Percentiles rank a stretch among this genome's conserved stretches.
These are phyloP conservation scores for Actenoides hombroni DNA, from an alignment of 2,113 vertebrate genomes.

Conservation along the genomic window DNA sequence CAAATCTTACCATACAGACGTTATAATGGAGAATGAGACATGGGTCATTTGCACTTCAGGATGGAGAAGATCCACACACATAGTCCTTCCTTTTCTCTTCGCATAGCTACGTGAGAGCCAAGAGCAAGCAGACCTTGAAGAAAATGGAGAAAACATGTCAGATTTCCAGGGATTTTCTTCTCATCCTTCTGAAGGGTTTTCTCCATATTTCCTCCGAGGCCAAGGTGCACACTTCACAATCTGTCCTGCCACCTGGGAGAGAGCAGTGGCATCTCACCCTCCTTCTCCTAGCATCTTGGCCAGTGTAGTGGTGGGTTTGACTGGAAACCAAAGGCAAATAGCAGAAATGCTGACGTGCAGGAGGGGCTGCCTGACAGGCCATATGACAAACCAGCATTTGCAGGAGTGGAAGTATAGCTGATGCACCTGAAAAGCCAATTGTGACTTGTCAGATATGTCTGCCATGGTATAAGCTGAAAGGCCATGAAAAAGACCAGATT, in stretches of 20 bases:
- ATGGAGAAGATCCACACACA: background rate
- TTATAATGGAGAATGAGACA: background rate
- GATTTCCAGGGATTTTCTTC: background rate
- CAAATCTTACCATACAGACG: background rate
- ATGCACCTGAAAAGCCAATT: background rate
- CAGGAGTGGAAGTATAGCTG: background rate
- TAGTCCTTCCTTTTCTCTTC: background rate
- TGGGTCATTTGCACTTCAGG: background rate
- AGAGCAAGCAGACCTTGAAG: background rate
- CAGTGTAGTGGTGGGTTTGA: background rate
- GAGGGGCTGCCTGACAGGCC: background rate
- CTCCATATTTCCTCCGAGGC: background rate
- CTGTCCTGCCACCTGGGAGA: background rate
- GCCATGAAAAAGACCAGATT: background rate
- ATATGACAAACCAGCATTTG: background rate
- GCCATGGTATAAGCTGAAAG: background rate
- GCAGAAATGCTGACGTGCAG: background rate
- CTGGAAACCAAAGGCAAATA: background rate
- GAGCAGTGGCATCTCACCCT: background rate
- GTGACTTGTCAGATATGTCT: background rate
- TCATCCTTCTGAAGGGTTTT: background rate
- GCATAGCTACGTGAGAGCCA: background rate
- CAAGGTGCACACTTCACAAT: background rate
- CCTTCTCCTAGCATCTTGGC: background rate
- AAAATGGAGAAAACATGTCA: background rate